These are phyloP conservation scores for Rhizoglyphus robini DNA, from an alignment of 1,140 invertebrate genomes.

Conservation along the genomic window DNA sequence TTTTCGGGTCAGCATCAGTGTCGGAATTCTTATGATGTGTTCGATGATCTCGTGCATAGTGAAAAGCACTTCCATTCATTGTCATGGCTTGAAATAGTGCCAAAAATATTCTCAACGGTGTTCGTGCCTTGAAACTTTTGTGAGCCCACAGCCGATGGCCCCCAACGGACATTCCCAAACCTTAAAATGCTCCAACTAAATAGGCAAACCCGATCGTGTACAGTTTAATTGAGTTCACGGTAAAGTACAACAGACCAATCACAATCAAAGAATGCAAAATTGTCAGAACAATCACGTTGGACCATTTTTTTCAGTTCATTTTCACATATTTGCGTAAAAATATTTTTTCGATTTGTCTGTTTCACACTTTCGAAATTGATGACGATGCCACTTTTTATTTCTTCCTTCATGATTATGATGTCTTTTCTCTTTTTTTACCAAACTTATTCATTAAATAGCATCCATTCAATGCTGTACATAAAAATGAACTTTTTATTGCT, in stretches of 20 bases:
- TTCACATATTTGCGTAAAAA: too few relatives aligned
- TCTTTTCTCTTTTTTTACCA: too few relatives aligned
- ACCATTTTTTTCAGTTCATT: too few relatives aligned
- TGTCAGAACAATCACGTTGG: background rate
- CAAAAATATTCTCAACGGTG: conserved; percentile 37
- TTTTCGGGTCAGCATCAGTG: conserved; percentile 65
- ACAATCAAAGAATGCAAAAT: background rate
- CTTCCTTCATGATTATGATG: too few relatives aligned
- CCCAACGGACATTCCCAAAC: conserved; percentile 42
- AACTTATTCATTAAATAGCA: too few relatives aligned
- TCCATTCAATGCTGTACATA: too few relatives aligned
- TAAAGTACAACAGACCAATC: background rate
- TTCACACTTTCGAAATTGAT: too few relatives aligned
- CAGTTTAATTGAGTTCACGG: background rate
- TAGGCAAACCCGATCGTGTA: too few relatives aligned
- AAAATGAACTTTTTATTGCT: too few relatives aligned
- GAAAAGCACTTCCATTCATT: conserved; percentile 17
- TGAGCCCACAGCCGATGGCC: conserved; percentile 45
- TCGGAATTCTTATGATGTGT: conserved; percentile 68
- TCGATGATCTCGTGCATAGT: conserved; percentile 55
- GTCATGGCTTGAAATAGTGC: conserved; percentile 58
- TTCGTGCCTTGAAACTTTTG: conserved; percentile 40
- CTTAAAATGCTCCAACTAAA: conserved; percentile 24
- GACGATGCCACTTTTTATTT: too few relatives aligned
- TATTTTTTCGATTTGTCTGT: too few relatives aligned